Base-by-base conservation (phyloP, 2,113 vertebrate species). In the Neotragus moschatus region DNA sequence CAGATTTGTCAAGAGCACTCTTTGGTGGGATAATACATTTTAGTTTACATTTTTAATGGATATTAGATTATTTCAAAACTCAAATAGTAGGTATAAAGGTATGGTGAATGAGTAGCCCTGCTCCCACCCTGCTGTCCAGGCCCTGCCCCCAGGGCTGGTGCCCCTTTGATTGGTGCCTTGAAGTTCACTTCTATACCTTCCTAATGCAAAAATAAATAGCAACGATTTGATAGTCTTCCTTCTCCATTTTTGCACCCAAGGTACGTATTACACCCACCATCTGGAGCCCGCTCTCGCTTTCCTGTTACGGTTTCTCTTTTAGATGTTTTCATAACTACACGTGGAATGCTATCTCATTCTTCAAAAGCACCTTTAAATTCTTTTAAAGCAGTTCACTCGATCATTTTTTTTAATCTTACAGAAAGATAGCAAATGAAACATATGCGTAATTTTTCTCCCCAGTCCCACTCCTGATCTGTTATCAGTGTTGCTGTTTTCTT, bases 401-500 rank as follows among this genome's bases (percentile, higher is more conserved):
- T 33, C 51, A 58, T 25, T 60, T 53, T 85, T 23, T 80, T n/a
- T 13, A 13, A 84, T 89, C 88, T 73, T 85, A 39, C 2, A 19
- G 70, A 97, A 93, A 87, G 51, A 33, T 66, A 90, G 45, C 12
- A 56, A 81, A 53, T 91, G 45, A 85, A 90, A 96, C 91, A 25
- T 23, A 26, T n/a, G 25, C 3, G 1, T 66, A 6, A 26, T 85
- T 33, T 47, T 73, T 51, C 23, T 47, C 45, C 10, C 30, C 10
- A 61, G 0, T 33, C 45, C 70, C 17, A 56, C 39, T 84, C 43
- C 49, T 84, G 1, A 53, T 58, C 55, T 91, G 0, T 55, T 56
- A 8, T 51, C 30, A 79, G 8, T 36, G 1, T 45, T 63, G 23
- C 7, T 93, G 3, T 39, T 70, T 86, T 63, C 25, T 39, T 89